These are phyloP conservation scores for Tryphoninae sp. DNA, from an alignment of 2,888 invertebrate genomes.

Conservation along the genomic window DNA sequence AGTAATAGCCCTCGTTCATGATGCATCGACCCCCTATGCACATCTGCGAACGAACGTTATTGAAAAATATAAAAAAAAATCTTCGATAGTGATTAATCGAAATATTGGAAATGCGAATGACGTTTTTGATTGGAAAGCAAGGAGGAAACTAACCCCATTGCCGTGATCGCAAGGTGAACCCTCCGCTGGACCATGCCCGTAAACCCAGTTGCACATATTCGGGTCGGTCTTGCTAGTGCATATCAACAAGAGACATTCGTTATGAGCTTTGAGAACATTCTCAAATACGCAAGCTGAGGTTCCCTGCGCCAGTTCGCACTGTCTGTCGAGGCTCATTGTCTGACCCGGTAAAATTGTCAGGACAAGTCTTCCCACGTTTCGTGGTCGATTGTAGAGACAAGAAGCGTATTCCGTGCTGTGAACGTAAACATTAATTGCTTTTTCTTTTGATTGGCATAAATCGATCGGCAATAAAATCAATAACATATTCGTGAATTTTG, in stretches of 20 bases:
- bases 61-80: neutral
- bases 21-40: neutral
- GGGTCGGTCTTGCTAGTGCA: accelerated
- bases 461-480: too few species aligned
- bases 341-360: neutral
- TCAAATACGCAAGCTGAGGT: neutral
- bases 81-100: neutral
- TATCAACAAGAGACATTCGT: neutral
- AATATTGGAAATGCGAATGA: neutral
- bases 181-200: neutral
- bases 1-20: neutral
- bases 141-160: neutral
- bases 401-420: neutral
- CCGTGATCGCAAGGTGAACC: neutral
- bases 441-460: neutral
- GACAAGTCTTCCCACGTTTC: neutral
- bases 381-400: neutral
- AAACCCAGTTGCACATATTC: neutral
- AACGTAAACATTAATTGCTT: neutral
- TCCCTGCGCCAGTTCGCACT: neutral
- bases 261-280: neutral
- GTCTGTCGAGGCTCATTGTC: neutral
- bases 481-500: too few species aligned
- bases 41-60: neutral
- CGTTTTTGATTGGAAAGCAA: neutral